Evolutionary conservation across 1,140 invertebrate species (phyloP).

Genomic region (Trichogramma pretiosum): DNA sequence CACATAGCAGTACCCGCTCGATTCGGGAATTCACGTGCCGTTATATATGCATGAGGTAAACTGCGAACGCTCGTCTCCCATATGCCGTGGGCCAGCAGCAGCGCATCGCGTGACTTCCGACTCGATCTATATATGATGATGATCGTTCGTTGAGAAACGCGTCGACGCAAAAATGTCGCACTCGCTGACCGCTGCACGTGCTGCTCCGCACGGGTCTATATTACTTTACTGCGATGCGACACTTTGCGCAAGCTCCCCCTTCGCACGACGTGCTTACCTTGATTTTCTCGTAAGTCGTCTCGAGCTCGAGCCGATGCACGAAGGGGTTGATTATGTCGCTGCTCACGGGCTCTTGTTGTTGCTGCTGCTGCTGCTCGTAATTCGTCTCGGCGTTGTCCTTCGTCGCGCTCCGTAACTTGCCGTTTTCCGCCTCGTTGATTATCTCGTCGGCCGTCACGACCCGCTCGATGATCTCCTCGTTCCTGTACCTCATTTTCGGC

Average conservation of each 20-base stretch:
- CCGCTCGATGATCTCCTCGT: constrained; percentile 9
- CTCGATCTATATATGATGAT: too few relatives aligned
- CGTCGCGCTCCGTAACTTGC: background rate
- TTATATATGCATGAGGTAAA: too few relatives aligned
- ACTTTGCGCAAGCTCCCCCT: background rate
- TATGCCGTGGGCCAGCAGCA: too few relatives aligned
- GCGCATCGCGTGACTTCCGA: too few relatives aligned
- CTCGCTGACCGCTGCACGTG: too few relatives aligned
- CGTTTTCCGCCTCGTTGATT: constrained; percentile 1
- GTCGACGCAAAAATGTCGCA: too few relatives aligned
- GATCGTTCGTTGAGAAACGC: too few relatives aligned
- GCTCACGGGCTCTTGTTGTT: constrained; percentile 31
- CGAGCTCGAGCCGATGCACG: constrained; percentile 73
- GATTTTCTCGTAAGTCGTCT: constrained; percentile 75
- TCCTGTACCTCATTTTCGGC: constrained; percentile 14
- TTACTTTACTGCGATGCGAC: background rate
- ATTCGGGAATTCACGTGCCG: too few relatives aligned
- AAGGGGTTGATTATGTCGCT: constrained; percentile 67
- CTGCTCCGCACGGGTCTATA: background rate
- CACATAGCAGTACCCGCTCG: too few relatives aligned
- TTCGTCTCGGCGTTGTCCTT: background rate
- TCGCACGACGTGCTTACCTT: constrained; percentile 57
- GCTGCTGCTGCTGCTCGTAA: constrained; percentile 17
- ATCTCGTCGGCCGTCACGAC: constrained; percentile 4
- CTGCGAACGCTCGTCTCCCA: too few relatives aligned